Conservation (phyloP, 2,888 invertebrate genomes). For the Julus scanicus region DNA sequence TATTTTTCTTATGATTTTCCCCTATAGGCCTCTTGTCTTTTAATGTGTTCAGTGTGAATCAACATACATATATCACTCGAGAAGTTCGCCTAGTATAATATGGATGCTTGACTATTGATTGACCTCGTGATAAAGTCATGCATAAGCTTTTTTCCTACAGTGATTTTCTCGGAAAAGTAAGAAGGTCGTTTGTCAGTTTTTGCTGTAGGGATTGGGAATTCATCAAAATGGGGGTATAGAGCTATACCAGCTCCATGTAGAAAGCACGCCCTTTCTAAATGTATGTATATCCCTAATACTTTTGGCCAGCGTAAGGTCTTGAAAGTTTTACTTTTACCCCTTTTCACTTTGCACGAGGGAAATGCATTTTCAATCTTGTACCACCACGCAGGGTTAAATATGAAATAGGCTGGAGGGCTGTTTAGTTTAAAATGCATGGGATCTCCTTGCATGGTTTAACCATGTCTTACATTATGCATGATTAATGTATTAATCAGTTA, state of each 20-base stretch:
- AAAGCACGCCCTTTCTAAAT: not conserved
- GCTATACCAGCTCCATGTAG: not conserved
- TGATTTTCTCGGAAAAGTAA: not conserved
- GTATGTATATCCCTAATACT: not conserved
- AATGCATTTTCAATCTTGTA: not conserved
- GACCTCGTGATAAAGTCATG: not conserved
- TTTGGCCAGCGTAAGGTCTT: not conserved
- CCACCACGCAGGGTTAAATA: not conserved
- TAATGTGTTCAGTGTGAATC: too few species aligned
- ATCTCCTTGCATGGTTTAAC: not conserved
- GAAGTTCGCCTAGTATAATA: too few species aligned
- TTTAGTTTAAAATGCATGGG: not conserved
- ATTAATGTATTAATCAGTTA: not conserved
- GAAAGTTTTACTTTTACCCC: not conserved
- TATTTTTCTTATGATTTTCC: too few species aligned
- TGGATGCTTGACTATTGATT: too few species aligned
- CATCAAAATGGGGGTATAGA: not conserved
- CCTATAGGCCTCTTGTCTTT: too few species aligned
- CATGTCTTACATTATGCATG: not conserved
- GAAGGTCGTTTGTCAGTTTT: not conserved
- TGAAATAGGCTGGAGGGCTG: not conserved
- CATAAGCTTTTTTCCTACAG: not conserved
- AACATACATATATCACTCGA: too few species aligned
- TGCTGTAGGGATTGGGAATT: not conserved
- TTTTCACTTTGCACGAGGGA: not conserved